A percentile compares a stretch with the other conserved stretches of the same genome.
Conservation (phyloP, 2,797 vertebrate genomes). For the Chrysocyon brachyurus region DNA sequence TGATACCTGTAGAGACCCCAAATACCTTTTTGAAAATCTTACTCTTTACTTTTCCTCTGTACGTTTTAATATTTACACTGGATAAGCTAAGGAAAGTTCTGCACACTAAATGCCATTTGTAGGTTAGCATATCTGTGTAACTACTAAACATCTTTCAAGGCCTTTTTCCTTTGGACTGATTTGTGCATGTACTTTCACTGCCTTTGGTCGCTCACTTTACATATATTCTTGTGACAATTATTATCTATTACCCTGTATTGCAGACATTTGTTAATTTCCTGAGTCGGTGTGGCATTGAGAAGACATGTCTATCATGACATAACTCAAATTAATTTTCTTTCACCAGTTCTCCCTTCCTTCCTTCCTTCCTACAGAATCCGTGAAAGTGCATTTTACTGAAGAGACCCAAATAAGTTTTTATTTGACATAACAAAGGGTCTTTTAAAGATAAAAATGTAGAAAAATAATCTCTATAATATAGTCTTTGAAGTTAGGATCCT, state of each 20-base stretch:
- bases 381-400: not conserved
- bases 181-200: not conserved
- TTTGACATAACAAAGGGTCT: not conserved
- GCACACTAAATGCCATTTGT: not conserved
- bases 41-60: not conserved
- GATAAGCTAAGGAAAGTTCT: not conserved
- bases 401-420: not conserved
- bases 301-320: not conserved
- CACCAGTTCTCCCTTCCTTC: not conserved
- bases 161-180: not conserved
- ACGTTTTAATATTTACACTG: not conserved
- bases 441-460: slow-evolving; percentile 12
- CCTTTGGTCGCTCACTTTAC: not conserved
- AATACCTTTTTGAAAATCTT: not conserved
- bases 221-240: not conserved
- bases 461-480: not conserved
- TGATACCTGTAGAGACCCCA: not conserved
- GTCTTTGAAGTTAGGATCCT: not conserved
- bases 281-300: not conserved
- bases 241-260: not conserved
- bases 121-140: not conserved
- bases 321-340: slow-evolving; percentile 11
- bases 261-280: not conserved
- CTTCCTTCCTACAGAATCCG: not conserved
- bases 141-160: not conserved